Conservation (phyloP, 2,113 vertebrate genomes). For the Syngnathus typhle region DNA sequence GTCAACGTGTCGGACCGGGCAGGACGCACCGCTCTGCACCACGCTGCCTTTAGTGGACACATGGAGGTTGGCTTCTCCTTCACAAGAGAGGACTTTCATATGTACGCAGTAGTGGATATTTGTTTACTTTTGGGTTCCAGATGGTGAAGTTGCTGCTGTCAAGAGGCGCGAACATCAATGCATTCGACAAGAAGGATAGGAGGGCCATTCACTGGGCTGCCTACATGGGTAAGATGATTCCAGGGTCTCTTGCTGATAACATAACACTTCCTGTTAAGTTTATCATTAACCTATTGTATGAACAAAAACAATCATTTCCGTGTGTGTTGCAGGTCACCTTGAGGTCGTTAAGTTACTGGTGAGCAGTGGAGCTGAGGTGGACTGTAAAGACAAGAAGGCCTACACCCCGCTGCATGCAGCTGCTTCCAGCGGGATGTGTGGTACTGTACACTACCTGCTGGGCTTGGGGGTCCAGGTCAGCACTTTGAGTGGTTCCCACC, state of each 20-base stretch:
- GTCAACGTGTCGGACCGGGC: slow-evolving; percentile 93
- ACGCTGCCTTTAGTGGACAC: slow-evolving; percentile 93
- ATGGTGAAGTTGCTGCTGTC: slow-evolving; percentile 95
- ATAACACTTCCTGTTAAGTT: no score
- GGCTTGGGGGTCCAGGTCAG: slow-evolving; percentile 90
- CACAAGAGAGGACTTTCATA: no score
- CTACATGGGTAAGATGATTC: slow-evolving; percentile 87
- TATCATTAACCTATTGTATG: not conserved
- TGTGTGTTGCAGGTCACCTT: slow-evolving; percentile 78
- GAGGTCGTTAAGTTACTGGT: slow-evolving; percentile 93
- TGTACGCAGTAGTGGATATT: not conserved
- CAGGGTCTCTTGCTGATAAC: not conserved
- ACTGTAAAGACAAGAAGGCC: slow-evolving; percentile 95
- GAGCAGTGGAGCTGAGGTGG: slow-evolving; percentile 87
- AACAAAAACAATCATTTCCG: not conserved
- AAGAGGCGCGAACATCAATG: slow-evolving; percentile 97
- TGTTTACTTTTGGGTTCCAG: slow-evolving; percentile 57
- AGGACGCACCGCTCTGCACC: slow-evolving; percentile 90
- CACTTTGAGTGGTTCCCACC: slow-evolving; percentile 8
- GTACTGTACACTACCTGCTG: slow-evolving; percentile 90
- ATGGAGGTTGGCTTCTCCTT: slow-evolving; percentile 74
- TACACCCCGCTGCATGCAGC: slow-evolving; percentile 94
- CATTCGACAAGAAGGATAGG: slow-evolving; percentile 96
- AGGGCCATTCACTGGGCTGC: slow-evolving; percentile 96
- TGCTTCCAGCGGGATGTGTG: slow-evolving; percentile 94